Conservation (phyloP, 2,797 vertebrate genomes). For the Platyrinchus mystaceus region DNA sequence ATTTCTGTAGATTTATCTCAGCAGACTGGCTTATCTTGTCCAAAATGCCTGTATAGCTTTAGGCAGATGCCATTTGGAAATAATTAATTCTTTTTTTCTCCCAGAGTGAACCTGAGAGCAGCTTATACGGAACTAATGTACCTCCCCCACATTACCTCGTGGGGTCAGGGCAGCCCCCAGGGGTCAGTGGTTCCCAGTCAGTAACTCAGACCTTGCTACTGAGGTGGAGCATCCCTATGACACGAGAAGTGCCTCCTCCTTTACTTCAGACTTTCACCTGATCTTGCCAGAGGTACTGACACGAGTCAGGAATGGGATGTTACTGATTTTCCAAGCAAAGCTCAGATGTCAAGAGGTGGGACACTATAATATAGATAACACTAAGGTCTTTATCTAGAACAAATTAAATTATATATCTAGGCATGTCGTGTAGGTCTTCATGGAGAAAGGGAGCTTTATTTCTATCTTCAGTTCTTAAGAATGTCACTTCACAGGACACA, state of each 20-base stretch:
- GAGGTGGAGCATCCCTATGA: background rate
- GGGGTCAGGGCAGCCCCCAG: background rate
- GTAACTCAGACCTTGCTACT: background rate
- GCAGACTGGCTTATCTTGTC: background rate
- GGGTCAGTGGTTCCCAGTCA: background rate
- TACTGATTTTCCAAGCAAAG: background rate
- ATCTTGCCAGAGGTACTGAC: background rate
- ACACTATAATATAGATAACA: background rate
- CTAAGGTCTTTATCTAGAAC: background rate
- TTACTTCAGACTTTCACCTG: background rate
- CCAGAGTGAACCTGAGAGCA: background rate
- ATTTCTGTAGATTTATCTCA: background rate
- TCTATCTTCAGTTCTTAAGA: background rate
- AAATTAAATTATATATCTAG: background rate
- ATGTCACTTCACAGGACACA: background rate
- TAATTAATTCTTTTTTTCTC: background rate
- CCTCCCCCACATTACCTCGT: background rate
- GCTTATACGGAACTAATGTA: rapidly evolving
- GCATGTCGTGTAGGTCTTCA: background rate
- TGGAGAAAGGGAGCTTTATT: background rate
- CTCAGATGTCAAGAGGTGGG: background rate
- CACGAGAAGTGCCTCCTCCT: background rate
- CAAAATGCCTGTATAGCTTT: background rate
- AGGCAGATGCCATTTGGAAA: background rate
- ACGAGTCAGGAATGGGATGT: background rate